Conservation (phyloP, 2,888 invertebrate genomes). For the Lacanobia oleracea region DNA sequence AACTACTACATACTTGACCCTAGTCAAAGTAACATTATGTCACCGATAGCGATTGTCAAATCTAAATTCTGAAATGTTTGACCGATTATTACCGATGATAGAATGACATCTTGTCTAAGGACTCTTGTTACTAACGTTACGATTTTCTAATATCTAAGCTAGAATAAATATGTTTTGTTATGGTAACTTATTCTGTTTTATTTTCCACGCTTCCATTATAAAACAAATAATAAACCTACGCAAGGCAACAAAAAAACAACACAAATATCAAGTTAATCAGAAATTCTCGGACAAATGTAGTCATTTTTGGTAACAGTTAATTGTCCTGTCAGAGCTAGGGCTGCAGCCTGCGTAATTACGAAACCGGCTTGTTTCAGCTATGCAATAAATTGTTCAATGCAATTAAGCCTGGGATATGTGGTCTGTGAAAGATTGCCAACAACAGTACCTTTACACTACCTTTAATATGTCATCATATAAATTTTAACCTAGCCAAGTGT, state of each 20-base stretch:
- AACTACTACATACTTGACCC: too few relatives aligned
- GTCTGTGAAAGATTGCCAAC: constrained; percentile 67
- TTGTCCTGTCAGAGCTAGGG: constrained; percentile 73
- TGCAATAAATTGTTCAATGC: constrained; percentile 80
- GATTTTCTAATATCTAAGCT: background rate
- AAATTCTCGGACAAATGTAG: constrained; percentile 52
- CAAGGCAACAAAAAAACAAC: constrained; percentile 22
- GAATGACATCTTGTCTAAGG: background rate
- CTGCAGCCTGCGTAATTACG: constrained; percentile 74
- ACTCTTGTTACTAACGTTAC: background rate
- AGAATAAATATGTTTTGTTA: too few relatives aligned
- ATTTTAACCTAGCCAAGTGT: constrained; percentile 65
- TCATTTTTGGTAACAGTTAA: constrained; percentile 73
- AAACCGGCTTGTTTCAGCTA: constrained; percentile 73
- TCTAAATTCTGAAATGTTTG: too few relatives aligned
- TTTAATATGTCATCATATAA: constrained; percentile 70
- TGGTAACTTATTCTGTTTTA: background rate
- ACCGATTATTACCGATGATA: too few relatives aligned
- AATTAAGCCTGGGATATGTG: constrained; percentile 78
- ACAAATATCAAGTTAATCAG: constrained; percentile 48
- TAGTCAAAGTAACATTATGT: too few relatives aligned
- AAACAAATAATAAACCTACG: constrained; percentile 1
- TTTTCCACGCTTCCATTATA: background rate
- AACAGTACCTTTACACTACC: constrained; percentile 56
- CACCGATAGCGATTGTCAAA: too few relatives aligned